These are phyloP conservation scores for Anser brachyrhynchus DNA, from an alignment of 2,113 vertebrate species.

Conservation along the genomic window DNA sequence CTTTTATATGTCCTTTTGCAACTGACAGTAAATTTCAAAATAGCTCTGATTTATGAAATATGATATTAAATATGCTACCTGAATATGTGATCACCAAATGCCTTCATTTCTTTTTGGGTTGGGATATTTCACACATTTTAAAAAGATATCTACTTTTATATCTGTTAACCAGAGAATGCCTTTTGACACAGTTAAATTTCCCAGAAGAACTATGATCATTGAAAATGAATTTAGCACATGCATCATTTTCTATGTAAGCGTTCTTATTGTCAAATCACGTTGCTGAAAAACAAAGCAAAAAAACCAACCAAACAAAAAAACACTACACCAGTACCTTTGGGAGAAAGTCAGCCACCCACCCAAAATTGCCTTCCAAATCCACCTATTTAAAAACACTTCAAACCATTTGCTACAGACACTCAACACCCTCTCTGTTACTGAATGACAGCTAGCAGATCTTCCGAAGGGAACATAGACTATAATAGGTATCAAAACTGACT, in stretches of 20 bases:
- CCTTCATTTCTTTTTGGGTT: neutral
- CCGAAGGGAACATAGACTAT: neutral
- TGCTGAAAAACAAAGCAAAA: neutral
- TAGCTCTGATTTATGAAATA: neutral
- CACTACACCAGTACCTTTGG: neutral
- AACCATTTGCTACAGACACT: neutral
- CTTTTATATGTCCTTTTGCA: constrained; percentile 26
- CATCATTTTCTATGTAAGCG: neutral
- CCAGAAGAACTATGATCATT: constrained; percentile 27
- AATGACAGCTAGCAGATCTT: neutral
- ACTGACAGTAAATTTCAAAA: constrained; percentile 15
- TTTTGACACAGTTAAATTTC: constrained; percentile 53
- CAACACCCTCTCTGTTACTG: neutral
- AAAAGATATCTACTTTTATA: constrained; percentile 18
- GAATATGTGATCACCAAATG: neutral
- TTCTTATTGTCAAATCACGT: constrained; percentile 14
- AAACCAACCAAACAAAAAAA: neutral
- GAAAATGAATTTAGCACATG: constrained; percentile 37
- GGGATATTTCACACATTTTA: constrained; percentile 49
- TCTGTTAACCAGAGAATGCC: constrained; percentile 36
- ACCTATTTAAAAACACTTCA: neutral
- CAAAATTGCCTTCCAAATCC: neutral
- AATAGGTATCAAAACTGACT: neutral
- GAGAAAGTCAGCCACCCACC: neutral
- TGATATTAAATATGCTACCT: neutral